Evolutionary conservation across 2,888 invertebrate species (phyloP), one percentile per base, ranked within the genome.

Genomic region (Dicycla oo): DNA sequence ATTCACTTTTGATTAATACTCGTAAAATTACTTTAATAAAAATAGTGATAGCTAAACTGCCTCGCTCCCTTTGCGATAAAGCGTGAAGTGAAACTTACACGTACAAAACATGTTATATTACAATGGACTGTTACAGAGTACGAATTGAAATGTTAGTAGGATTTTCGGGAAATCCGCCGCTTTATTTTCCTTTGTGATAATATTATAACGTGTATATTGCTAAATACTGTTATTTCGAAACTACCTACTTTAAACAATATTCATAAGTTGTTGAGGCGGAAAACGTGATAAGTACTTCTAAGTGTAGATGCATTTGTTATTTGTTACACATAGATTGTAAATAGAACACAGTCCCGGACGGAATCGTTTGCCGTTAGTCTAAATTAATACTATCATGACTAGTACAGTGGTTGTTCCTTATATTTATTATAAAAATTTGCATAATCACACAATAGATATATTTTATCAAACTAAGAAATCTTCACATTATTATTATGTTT

Each of bases 1-100:
- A 87, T 88, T 87, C 83, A 74, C 80, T 86, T 85, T 71, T 78
- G 87, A 89, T 88, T 87, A 87, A 84, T 84, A 72, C 78, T 80
- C 81, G 78, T 76, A 80, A 83, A 83, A 80, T 84, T 80, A 76
- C 68, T 70, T 70, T 80, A 77, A 66, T 79, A 69, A 75, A 73
- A 75, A 77, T 69, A 51, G 74, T 78, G 82, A 82, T 84, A 77
- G 76, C 76, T 72, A 69, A 68, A 69, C 78, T 79, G 86, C 64
- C 64, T 82, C 86, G 83, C 86, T 81, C 85, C 81, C 71, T 84
- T 78, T 68, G 47, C 61, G 79, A 84, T 85, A 77, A 82, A 82
- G 85, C 78, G 85, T 84, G 77, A 84, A 78, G 75, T 84, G 72
- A 76, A 76, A 82, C 75, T 82, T 70, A 49, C 66, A 74, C 68